phyloP scores from a whole-genome alignment of 2,797 vertebrate species.

The Melanogrammus aeglefinus region DNA sequence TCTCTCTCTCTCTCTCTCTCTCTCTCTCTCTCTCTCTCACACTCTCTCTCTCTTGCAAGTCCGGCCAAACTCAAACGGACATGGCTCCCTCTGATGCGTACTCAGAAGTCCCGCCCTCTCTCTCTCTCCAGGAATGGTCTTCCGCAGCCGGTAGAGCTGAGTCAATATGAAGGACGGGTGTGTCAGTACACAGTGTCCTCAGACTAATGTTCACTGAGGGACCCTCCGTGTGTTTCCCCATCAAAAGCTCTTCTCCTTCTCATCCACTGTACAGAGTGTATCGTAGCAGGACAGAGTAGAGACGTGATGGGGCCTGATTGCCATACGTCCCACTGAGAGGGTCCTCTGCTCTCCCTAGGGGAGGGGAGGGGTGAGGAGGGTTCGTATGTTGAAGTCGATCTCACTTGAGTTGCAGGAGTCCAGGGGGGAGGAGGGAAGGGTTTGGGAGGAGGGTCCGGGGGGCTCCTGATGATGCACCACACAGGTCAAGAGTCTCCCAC shows the following conservation, averaged over 20 bases:
- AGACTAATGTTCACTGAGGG: background rate
- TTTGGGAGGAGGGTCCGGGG: constrained; percentile 51
- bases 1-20: background rate
- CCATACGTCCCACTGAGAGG: background rate
- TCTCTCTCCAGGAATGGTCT: background rate
- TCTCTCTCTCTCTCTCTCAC: background rate
- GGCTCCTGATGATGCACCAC: constrained; percentile 64
- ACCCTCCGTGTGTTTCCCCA: background rate
- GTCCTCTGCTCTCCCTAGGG: constrained; percentile 30
- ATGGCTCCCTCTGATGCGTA: no score
- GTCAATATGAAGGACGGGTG: background rate
- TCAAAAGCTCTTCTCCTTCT: background rate
- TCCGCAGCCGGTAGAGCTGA: background rate
- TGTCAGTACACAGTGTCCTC: background rate
- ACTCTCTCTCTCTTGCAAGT: background rate
- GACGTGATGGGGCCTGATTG: background rate
- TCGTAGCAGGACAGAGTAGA: background rate
- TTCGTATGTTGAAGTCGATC: constrained; percentile 59
- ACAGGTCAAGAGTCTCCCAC: constrained; percentile 47
- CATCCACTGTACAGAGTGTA: background rate
- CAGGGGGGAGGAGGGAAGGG: constrained; percentile 52
- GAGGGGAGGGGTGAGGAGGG: constrained; percentile 24
- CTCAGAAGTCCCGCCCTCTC: background rate
- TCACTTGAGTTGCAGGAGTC: constrained; percentile 70
- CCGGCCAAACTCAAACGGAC: no score